Conservation (phyloP, 2,797 vertebrate species). For the Decapterus maruadsi region DNA sequence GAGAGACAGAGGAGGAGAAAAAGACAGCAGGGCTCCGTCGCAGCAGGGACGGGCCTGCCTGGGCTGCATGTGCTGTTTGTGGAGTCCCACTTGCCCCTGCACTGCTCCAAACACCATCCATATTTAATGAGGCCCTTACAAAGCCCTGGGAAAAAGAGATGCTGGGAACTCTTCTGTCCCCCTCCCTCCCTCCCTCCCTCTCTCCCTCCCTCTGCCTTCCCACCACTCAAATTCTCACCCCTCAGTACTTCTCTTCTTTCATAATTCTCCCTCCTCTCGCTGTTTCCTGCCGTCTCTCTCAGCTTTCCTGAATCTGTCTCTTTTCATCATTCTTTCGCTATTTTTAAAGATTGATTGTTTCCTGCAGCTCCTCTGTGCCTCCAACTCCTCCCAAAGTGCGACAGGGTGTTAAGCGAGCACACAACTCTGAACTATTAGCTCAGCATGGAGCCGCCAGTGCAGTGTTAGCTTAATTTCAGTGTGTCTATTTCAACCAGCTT, state of each 20-base stretch:
- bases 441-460: neutral
- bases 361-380: conserved; percentile 2
- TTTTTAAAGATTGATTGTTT: conserved; percentile 32
- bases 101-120: conserved; percentile 82
- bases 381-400: conserved; percentile 1
- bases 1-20: conserved; percentile 33
- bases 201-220: neutral
- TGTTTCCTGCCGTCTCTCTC: neutral
- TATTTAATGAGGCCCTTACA: conserved; percentile 82
- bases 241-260: conserved; percentile 40
- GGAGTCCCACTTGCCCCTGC: conserved; percentile 77
- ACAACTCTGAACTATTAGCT: conserved; percentile 12
- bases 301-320: neutral
- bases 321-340: conserved; percentile 11
- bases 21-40: conserved; percentile 36
- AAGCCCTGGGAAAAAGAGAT: conserved; percentile 79
- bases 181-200: neutral
- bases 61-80: conserved; percentile 68
- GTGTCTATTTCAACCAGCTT: conserved; percentile 8
- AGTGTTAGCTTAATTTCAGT: conserved; percentile 24
- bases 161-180: conserved; percentile 59
- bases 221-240: conserved; percentile 44
- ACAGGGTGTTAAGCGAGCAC: conserved; percentile 11
- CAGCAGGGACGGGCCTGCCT: conserved; percentile 48
- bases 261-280: conserved; percentile 14